Base-by-base conservation (phyloP, 2,797 vertebrate genomes). In the Pangasius macronema region DNA sequence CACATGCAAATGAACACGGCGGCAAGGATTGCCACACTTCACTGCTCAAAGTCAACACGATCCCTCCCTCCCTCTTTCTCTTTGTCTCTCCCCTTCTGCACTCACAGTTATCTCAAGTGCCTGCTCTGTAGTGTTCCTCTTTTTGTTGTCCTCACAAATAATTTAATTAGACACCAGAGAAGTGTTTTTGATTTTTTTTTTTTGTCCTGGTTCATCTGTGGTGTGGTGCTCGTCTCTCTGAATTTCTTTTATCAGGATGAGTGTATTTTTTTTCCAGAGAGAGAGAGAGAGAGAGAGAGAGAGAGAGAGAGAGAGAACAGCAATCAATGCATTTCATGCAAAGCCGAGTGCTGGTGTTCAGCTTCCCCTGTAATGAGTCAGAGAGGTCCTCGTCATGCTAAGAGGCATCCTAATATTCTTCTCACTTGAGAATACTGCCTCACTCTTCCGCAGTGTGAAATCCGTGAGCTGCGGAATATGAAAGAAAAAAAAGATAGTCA, bases 1-100 rank as follows among this genome's bases (percentile, higher is more conserved):
- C 80, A 85, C 85, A 93, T 94, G 91, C 91, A 94, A 93, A 94
- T 93, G 82, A 91, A 84, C 73, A 16, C 86, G 59, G 53, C 90
- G 86, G 89, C 86, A 89, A 68, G 87, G 85, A 88, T 90, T 91
- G 89, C 87, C 88, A 92, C 91, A 83, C 63, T 77, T 85, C 87
- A 82, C 70, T 65, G 89, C 87, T 88, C 87, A 88, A 90, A 92
- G 91, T 89, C 92, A 93, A 94, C 89, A 92, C 92, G 90, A 81
- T 39, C 89, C 90, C 67, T 89, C 90, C 90, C 86, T n/a, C n/a
- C 49, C 57, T 27, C 83, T 46, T 53, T 10, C 79, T 63, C 33
- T 13, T 18, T 57, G 39, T 63, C 59, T 30, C 77, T 73, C 57
- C 13, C 22, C 70, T 49, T 72, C 70, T 77, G 82, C 42, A 83